Evolutionary conservation across 1,140 invertebrate species (phyloP), one percentile per base, ranked within the genome.

Genomic region (Polypedilum vanderplanki): DNA sequence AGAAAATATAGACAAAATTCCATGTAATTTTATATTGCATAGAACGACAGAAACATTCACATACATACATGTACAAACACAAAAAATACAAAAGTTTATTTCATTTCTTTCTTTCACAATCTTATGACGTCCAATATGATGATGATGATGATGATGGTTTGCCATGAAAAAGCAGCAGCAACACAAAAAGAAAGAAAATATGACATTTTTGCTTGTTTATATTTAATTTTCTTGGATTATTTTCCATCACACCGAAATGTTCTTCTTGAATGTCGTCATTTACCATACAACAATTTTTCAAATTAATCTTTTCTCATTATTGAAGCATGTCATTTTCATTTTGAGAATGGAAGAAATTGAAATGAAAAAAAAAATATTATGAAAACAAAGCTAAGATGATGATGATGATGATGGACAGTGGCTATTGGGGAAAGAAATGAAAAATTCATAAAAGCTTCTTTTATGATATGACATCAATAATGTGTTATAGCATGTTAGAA

Each of bases 291-390:
- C 41, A 57, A 57, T 57, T 57, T 57, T 15, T 57, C 46, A 57
- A 57, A 57, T 57, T 57, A 57, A 57, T 57, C 46, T 57, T n/a
- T 57, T 57, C 46, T 57, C 46, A 57, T 57, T 57, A 57, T 57
- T 57, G 46, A 15, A 57, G 46, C 46, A n/a, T 57, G 12, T 57
- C 24, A 33, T 33, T 33, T 33, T 33, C 24, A 33, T 33, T 33
- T 33, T 33, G 24, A 33, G 24, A 33, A 33, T 33, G 5, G 24
- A 33, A 33, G 24, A 33, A 33, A 33, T 5, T 33, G 24, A 33
- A 33, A 33, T 33, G 5, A 33, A 33, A 33, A 33, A 3, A 33
- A 33, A 33, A 33, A 5, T 33, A 33, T 33, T 33, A 33, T 33
- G 24, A 33, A 33, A 33, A 33, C 24, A 5, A 33, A 33, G 24